phyloP scores from a whole-genome alignment of 1,140 invertebrate species.

The Aphidius ervi region DNA sequence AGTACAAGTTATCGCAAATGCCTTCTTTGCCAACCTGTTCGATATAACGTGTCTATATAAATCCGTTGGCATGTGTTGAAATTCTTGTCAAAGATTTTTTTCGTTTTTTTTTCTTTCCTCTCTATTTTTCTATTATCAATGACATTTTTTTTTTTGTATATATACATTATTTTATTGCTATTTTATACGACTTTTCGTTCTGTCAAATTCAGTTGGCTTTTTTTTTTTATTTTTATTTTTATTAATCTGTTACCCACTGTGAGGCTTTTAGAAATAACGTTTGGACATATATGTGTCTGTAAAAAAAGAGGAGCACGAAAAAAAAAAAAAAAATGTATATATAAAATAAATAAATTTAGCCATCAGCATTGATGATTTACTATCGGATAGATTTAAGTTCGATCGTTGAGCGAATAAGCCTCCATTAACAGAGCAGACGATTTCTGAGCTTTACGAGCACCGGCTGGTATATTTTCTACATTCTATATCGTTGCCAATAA shows the following conservation, averaged over 20 bases:
- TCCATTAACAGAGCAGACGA: slow-evolving; percentile 15
- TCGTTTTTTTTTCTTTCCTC: not conserved
- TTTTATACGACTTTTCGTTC: too few relatives aligned
- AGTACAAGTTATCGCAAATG: slow-evolving; percentile 7
- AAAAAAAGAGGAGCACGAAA: too few relatives aligned
- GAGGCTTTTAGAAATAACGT: too few relatives aligned
- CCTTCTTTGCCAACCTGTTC: slow-evolving; percentile 8
- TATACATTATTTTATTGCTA: too few relatives aligned
- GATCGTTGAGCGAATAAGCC: slow-evolving; percentile 1
- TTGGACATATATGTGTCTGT: too few relatives aligned
- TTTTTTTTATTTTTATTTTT: too few relatives aligned
- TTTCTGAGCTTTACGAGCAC: slow-evolving; percentile 19
- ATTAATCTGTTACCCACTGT: too few relatives aligned
- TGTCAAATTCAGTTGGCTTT: too few relatives aligned
- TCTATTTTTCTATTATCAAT: too few relatives aligned
- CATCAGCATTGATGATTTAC: slow-evolving; percentile 16
- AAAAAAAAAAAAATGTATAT: too few relatives aligned
- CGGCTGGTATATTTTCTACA: slow-evolving; percentile 10
- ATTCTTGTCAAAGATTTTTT: slow-evolving; percentile 5
- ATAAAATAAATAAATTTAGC: not conserved
- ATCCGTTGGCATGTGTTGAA: slow-evolving; percentile 11
- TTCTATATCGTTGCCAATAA: slow-evolving; percentile 15
- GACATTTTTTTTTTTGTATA: too few relatives aligned
- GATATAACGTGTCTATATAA: slow-evolving; percentile 9
- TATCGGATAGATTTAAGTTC: slow-evolving; percentile 16